Evolutionary conservation across 92 coral and sea anemone genomes (phyloP).

Genomic region (Epizoanthus illoricatus): DNA sequence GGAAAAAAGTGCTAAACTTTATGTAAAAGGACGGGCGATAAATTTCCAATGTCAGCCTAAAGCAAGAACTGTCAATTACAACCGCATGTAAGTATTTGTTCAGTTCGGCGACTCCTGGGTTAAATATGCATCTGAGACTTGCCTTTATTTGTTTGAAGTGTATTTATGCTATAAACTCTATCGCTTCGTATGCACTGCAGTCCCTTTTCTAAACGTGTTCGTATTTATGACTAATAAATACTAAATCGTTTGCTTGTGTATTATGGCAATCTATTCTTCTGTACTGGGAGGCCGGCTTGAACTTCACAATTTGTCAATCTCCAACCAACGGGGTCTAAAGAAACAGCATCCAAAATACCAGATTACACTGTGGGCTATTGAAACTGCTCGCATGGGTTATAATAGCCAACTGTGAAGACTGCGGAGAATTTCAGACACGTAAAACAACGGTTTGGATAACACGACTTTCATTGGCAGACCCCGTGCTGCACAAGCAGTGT

Average conservation of each 20-base stretch:
- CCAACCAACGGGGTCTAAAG: constrained; percentile 7
- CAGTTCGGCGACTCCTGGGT: constrained; percentile 1
- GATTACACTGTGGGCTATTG: neutral
- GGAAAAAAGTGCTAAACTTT: constrained; percentile 8
- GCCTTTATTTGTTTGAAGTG: neutral
- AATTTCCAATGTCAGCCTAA: neutral
- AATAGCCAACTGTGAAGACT: constrained; percentile 8
- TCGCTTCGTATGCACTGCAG: neutral
- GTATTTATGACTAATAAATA: neutral
- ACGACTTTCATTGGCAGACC: neutral
- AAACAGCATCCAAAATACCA: constrained; percentile 1
- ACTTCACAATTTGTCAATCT: constrained; percentile 3
- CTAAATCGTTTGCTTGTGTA: neutral
- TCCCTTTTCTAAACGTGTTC: neutral
- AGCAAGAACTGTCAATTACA: neutral
- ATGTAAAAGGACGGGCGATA: neutral
- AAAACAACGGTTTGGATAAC: neutral
- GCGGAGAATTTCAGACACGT: neutral
- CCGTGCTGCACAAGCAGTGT: neutral
- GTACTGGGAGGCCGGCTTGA: constrained; percentile 10
- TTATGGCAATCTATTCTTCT: neutral
- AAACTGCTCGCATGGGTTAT: neutral
- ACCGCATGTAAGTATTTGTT: neutral
- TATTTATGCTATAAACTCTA: neutral
- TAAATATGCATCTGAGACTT: neutral